These are phyloP conservation scores for Lagopus leucura DNA, from an alignment of 2,113 vertebrate genomes.

Conservation along the genomic window DNA sequence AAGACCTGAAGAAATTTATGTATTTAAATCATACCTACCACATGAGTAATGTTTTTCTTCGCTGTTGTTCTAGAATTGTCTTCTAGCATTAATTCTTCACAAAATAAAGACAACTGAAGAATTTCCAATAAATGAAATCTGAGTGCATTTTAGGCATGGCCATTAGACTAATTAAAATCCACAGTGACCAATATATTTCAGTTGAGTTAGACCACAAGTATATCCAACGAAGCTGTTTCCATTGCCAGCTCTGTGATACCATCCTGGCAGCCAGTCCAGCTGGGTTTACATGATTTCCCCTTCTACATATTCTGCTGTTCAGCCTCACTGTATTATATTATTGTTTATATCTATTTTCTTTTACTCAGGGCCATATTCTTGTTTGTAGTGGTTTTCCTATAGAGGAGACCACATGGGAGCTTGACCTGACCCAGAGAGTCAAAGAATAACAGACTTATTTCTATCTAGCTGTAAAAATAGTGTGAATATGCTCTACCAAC, in stretches of 20 bases:
- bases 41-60: background rate
- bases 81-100: background rate
- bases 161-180: constrained; percentile 72
- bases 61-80: background rate
- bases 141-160: constrained; percentile 32
- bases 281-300: background rate
- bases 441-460: background rate
- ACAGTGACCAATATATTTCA: constrained; percentile 37
- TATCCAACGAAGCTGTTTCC: constrained; percentile 36
- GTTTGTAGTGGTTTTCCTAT: background rate
- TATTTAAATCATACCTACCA: constrained; percentile 10
- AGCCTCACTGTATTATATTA: rapidly evolving
- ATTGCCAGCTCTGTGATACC: constrained; percentile 31
- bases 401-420: background rate
- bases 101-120: constrained; percentile 29
- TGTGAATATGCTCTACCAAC: background rate
- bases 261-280: constrained; percentile 21
- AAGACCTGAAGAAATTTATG: constrained; percentile 13
- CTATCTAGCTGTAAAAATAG: background rate
- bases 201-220: constrained; percentile 49
- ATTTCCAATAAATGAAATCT: constrained; percentile 44
- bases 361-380: background rate
- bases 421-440: background rate
- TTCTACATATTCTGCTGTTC: background rate
- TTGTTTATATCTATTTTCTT: background rate